phyloP scores from a whole-genome alignment of 2,113 vertebrate genomes.

The Emydura subglobosa region DNA sequence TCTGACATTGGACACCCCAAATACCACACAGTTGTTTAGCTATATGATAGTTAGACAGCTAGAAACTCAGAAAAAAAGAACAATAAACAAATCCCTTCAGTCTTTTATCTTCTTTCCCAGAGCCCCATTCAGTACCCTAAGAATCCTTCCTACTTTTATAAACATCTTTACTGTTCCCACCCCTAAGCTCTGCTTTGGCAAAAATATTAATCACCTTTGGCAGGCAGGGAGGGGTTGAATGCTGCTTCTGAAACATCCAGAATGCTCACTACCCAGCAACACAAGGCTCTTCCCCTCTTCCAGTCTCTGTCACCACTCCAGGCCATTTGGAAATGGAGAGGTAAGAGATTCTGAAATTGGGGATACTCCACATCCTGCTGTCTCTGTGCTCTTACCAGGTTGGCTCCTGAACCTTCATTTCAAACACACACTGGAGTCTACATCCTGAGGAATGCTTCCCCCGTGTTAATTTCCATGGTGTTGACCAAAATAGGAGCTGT shows the following conservation, averaged over 20 bases:
- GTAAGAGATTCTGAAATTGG: not conserved
- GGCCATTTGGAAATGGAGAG: not conserved
- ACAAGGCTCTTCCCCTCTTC: accelerated
- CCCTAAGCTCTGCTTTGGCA: not conserved
- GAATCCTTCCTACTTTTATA: not conserved
- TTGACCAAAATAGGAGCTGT: not conserved
- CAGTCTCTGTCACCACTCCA: not conserved
- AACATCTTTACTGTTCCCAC: not conserved
- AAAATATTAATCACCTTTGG: not conserved
- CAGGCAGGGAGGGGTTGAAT: not conserved
- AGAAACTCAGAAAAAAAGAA: not conserved
- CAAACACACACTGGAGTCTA: accelerated
- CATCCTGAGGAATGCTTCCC: not conserved
- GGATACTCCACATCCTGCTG: not conserved
- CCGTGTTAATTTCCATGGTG: not conserved
- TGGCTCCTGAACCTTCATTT: not conserved
- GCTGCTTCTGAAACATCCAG: not conserved
- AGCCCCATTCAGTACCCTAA: not conserved
- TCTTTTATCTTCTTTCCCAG: accelerated
- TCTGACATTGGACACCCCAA: not conserved
- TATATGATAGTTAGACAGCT: not conserved
- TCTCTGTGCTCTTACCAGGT: not conserved
- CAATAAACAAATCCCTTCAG: not conserved
- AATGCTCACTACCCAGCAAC: accelerated
- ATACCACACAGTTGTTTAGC: not conserved